A percentile compares a stretch with the other conserved stretches of the same genome.
Evolutionary conservation across 2,113 vertebrate genomes (phyloP).

Genomic region (Pseudopodoces humilis): DNA sequence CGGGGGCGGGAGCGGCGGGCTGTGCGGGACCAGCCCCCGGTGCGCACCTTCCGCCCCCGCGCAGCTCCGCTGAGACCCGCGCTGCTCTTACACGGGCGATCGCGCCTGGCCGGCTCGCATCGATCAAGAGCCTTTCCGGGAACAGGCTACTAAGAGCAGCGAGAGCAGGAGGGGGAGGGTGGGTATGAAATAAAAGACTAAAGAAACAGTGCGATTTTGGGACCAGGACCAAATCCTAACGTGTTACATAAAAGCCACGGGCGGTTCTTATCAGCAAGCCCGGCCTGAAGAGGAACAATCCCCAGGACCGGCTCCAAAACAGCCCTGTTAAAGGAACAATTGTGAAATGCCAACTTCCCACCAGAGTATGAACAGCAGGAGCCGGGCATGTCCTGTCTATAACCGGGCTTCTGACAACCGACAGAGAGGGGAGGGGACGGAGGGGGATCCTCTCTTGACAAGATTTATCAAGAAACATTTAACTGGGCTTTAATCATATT

Average conservation of each 20-base stretch:
- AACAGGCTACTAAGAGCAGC: slow-evolving; percentile 3
- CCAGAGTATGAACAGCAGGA: slow-evolving; percentile 51
- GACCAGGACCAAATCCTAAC: slow-evolving; percentile 70
- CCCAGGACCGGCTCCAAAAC: slow-evolving; percentile 61
- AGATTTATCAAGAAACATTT: slow-evolving; percentile 69
- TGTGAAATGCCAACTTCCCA: slow-evolving; percentile 62
- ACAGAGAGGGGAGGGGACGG: slow-evolving; percentile 12
- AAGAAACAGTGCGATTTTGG: slow-evolving; percentile 66
- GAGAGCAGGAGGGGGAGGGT: neutral
- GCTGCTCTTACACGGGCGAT: neutral
- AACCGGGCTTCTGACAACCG: slow-evolving; percentile 53
- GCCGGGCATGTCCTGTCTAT: slow-evolving; percentile 59
- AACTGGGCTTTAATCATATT: slow-evolving; percentile 76
- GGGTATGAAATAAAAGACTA: slow-evolving; percentile 54
- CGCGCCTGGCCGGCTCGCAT: neutral
- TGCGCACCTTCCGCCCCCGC: neutral
- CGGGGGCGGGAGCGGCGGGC: neutral
- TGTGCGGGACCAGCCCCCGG: too few relatives aligned
- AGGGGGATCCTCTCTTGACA: slow-evolving; percentile 58
- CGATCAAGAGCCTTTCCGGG: slow-evolving; percentile 20
- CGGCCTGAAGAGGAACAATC: slow-evolving; percentile 56
- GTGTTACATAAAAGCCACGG: slow-evolving; percentile 76
- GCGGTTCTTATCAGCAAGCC: slow-evolving; percentile 59
- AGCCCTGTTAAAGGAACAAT: slow-evolving; percentile 61
- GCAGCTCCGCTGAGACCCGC: neutral